phyloP scores from a whole-genome alignment of 2,888 invertebrate species.

The Clistopyga incitator region DNA sequence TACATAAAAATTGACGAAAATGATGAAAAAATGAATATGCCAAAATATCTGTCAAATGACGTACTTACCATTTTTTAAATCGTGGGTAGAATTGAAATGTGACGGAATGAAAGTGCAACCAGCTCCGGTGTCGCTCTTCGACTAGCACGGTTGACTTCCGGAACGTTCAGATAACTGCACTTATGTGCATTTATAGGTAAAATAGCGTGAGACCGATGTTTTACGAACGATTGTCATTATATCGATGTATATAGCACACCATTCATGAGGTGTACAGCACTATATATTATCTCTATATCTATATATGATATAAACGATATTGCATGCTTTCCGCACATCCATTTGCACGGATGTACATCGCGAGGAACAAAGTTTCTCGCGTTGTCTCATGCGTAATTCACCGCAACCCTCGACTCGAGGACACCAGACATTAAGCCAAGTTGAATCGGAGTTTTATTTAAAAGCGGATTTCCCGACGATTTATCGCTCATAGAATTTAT shows the following conservation, averaged over 20 bases:
- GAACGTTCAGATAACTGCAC: constrained; percentile 71
- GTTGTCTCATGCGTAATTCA: background rate
- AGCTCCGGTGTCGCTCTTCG: constrained; percentile 65
- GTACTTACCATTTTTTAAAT: constrained; percentile 71
- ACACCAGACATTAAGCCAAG: background rate
- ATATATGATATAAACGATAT: background rate
- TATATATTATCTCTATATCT: background rate
- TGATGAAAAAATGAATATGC: background rate
- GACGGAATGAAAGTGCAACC: constrained; percentile 58
- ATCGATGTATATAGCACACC: constrained; percentile 8
- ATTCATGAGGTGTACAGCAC: constrained; percentile 8
- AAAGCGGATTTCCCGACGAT: background rate
- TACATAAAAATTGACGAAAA: background rate
- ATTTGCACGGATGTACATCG: background rate
- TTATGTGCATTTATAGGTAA: constrained; percentile 68
- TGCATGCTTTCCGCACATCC: background rate
- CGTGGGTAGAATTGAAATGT: constrained; percentile 20
- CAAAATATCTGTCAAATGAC: background rate
- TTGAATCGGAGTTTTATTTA: background rate
- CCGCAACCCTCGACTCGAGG: background rate
- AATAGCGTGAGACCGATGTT: constrained; percentile 69
- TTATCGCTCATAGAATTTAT: background rate
- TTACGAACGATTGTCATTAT: constrained; percentile 59
- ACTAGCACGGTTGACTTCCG: constrained; percentile 70
- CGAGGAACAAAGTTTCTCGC: background rate